Evolutionary conservation across 2,113 vertebrate genomes (phyloP), one percentile per base, ranked within the genome.

Genomic region (Dipodomys merriami): DNA sequence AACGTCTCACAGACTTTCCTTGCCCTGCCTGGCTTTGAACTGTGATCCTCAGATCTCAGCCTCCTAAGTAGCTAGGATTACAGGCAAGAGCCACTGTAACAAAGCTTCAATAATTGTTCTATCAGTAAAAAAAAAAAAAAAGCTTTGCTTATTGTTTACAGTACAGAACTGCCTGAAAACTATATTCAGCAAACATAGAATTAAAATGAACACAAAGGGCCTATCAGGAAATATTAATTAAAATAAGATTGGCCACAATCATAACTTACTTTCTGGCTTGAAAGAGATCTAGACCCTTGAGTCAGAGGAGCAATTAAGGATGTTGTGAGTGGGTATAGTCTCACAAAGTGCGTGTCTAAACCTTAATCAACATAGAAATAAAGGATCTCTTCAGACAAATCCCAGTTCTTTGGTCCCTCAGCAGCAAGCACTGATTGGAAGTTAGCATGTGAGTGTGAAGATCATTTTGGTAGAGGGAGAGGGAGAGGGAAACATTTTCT

Each of bases 201-300:
- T 73, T 29, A 84, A 78, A 89, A n/a, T 85, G 87, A 91, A 96
- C 91, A 88, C 39, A 84, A 95, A 96, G 67, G 23, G 7, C 79
- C 83, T 81, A 83, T 93, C 22, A 46, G 33, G 49, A 94, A 92
- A 13, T 90, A 92, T 93, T 95, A 95, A 96, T 96, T 97, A 96
- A 97, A 96, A 82, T 67, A 78, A 83, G 33, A 94, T 96, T 95
- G 96, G 18, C 25, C 93, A n/a, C 82, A 92, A 92, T 82, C 60
- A 85, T 86, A 91, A 91, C 73, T 73, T 1, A 79, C 35, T 76
- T 95, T 95, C n/a, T 5, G 88, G 69, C 77, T 91, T 95, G 60
- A 67, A 91, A 35, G 13, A 25, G 7, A 82, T 88, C 65, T 35
- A 67, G 13, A 20, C 39, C 83, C 83, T 97, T 94, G 91, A 2